These are phyloP conservation scores for Linnaemya tessellans DNA, from an alignment of 2,888 invertebrate genomes.

Conservation along the genomic window DNA sequence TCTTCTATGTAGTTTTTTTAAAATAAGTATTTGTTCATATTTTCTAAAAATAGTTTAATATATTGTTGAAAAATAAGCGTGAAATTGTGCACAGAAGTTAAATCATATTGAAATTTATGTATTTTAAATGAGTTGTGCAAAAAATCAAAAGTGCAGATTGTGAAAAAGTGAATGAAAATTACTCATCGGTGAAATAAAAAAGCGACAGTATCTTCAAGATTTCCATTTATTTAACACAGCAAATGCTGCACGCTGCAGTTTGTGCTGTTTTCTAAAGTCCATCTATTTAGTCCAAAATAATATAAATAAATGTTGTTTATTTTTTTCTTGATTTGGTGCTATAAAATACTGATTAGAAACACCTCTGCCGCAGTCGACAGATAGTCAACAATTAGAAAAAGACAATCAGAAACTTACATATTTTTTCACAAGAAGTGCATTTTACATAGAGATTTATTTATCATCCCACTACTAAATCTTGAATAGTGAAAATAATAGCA, in stretches of 20 bases:
- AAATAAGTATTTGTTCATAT: slow-evolving; percentile 50
- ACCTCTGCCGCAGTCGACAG: slow-evolving; percentile 16
- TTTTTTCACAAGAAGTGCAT: slow-evolving; percentile 7
- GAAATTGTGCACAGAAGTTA: slow-evolving; percentile 17
- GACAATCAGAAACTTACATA: slow-evolving; percentile 3
- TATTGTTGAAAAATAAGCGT: slow-evolving; percentile 41
- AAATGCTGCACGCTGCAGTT: slow-evolving; percentile 10
- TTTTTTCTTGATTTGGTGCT: slow-evolving; percentile 31
- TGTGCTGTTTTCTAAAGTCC: background rate
- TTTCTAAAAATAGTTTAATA: slow-evolving; percentile 62
- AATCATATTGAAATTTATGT: slow-evolving; percentile 9
- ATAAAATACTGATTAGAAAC: background rate
- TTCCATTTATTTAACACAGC: slow-evolving; percentile 32
- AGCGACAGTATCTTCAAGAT: slow-evolving; percentile 42
- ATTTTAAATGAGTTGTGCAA: background rate
- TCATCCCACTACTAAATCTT: slow-evolving; percentile 44
- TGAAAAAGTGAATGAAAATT: slow-evolving; percentile 48
- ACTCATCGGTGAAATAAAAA: slow-evolving; percentile 55
- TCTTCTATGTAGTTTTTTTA: slow-evolving; percentile 45
- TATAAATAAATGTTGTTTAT: slow-evolving; percentile 46
- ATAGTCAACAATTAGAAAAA: slow-evolving; percentile 26
- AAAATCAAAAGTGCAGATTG: background rate
- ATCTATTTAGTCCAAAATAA: slow-evolving; percentile 25
- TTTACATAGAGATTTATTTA: background rate
- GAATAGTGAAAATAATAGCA: background rate